Evolutionary conservation across 1,140 invertebrate genomes (phyloP).

Genomic region (Drosophila baimaii): DNA sequence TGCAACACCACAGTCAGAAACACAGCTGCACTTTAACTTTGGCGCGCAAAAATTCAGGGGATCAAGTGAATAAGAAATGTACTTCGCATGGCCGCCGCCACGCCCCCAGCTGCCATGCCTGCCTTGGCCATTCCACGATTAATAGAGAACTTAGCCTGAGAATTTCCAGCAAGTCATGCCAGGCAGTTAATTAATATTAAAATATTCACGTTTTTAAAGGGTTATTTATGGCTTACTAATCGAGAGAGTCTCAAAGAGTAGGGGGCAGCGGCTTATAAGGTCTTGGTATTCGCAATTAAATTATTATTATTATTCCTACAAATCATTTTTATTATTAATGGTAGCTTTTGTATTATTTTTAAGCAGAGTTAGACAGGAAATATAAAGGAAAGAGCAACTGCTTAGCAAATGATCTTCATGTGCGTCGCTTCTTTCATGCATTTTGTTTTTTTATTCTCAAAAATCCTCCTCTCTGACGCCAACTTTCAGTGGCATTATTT

Average conservation of each 20-base stretch:
- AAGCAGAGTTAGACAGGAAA: no score
- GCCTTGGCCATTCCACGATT: constrained; percentile 18
- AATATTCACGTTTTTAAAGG: constrained; percentile 13
- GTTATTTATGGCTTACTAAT: constrained; percentile 24
- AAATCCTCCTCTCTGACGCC: no score
- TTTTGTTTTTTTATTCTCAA: no score
- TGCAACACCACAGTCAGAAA: constrained; percentile 42
- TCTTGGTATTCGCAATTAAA: not conserved
- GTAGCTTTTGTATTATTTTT: no score
- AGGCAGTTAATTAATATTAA: constrained; percentile 23
- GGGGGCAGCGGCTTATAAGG: no score
- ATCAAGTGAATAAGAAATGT: constrained; percentile 25
- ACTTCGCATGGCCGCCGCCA: constrained; percentile 56
- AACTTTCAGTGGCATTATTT: no score
- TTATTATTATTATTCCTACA: not conserved
- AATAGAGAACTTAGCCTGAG: constrained; percentile 18
- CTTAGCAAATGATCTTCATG: no score
- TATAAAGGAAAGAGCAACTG: no score
- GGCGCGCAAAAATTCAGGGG: constrained; percentile 33
- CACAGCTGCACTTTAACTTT: constrained; percentile 54
- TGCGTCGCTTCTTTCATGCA: no score
- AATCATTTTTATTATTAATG: no score
- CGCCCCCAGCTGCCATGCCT: constrained; percentile 36
- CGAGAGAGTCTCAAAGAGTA: no score
- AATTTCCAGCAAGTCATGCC: not conserved